Conservation (phyloP, 1,140 invertebrate species). For the Panagrolaimus sp. region DNA sequence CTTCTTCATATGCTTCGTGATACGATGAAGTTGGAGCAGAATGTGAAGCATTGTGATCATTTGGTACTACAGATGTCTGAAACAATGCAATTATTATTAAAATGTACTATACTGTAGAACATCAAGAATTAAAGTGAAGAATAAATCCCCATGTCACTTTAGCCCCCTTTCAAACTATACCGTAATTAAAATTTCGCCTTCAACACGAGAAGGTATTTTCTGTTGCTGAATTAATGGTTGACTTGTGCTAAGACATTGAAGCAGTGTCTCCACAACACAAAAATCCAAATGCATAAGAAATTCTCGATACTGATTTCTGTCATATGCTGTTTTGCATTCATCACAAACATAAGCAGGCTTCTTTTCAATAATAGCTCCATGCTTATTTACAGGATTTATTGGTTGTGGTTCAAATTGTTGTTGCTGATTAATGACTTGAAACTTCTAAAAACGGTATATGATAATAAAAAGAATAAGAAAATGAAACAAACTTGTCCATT, state of each 20-base stretch:
- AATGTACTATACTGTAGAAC: too few species aligned
- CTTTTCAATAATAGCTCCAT: background rate
- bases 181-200: too few species aligned
- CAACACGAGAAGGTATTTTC: too few species aligned
- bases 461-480: background rate
- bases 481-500: constrained; percentile 7
- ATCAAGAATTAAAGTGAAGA: too few species aligned
- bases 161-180: too few species aligned
- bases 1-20: too few species aligned
- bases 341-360: background rate
- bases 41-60: too few species aligned
- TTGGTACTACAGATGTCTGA: too few species aligned
- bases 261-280: background rate
- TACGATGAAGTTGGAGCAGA: too few species aligned
- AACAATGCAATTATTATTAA: too few species aligned
- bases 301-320: background rate
- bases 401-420: background rate
- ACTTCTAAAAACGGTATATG: background rate
- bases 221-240: too few species aligned
- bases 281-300: background rate
- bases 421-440: background rate
- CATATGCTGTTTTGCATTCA: background rate
- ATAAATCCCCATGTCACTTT: too few species aligned
- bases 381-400: background rate
- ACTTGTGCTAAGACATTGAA: background rate